phyloP scores from a whole-genome alignment of 2,113 vertebrate species.

The Calcarius ornatus region DNA sequence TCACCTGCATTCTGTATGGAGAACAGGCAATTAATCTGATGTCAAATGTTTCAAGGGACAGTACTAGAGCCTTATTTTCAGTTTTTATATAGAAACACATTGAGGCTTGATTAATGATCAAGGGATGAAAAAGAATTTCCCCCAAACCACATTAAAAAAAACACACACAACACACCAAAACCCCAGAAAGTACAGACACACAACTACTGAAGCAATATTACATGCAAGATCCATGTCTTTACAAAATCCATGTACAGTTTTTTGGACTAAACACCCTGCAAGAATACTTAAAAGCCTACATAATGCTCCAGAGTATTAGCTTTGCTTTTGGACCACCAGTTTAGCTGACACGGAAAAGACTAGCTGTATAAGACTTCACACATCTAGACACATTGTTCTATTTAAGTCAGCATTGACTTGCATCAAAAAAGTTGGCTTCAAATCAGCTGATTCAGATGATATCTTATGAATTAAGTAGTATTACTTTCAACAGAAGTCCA shows the following conservation, averaged over 20 bases:
- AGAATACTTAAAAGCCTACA: conserved; percentile 49
- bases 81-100: neutral
- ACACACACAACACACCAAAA: neutral
- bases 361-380: conserved; percentile 25
- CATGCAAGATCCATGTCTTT: neutral
- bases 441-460: conserved; percentile 53
- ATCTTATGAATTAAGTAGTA: conserved; percentile 47
- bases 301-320: conserved; percentile 52
- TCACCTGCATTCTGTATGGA: neutral
- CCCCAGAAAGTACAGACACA: neutral
- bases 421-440: conserved; percentile 40
- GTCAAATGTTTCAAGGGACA: neutral
- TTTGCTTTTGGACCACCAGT: conserved; percentile 46
- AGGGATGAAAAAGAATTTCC: neutral
- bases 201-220: neutral
- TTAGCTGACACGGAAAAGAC: conserved; percentile 33
- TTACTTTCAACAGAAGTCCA: conserved; percentile 52
- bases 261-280: conserved; percentile 2
- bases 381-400: conserved; percentile 59
- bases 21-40: neutral
- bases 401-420: conserved; percentile 55
- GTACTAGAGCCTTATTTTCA: neutral
- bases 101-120: neutral
- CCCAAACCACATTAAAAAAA: neutral
- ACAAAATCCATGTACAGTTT: conserved; percentile 27